Base-by-base conservation (phyloP, 2,888 invertebrate genomes). In the Apamea epomidion region DNA sequence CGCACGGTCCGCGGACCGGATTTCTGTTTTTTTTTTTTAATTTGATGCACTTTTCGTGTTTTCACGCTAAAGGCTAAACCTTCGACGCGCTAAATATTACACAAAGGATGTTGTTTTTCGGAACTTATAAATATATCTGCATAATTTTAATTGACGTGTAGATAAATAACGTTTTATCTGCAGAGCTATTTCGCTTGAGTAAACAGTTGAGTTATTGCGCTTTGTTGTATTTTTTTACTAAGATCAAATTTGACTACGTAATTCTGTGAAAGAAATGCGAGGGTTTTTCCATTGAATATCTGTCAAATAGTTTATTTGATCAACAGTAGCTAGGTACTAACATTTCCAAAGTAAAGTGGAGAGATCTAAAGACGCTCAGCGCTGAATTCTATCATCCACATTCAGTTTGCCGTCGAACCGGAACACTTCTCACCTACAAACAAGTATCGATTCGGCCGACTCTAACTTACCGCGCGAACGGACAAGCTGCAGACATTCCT, bases 1-100 rank as follows among this genome's bases (percentile, higher is more conserved):
- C 81, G 77, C 70, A 74, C 81, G 74, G 64, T 42, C 68, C 37
- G 51, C 72, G 29, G 69, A 68, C 70, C 72, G 67, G 51, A 75
- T 76, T 79, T 76, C 25, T 74, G 48, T 71, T 54, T 12, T 72
- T 81, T 73, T 78, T 87, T 82, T 85, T 68, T 45, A 71, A 16
- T 81, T 83, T 80, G 65, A 87, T 89, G 89, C 87, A 85, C 81
- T 89, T 88, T 87, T 88, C 83, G 64, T 89, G 81, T 88, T 88
- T 85, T 87, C 81, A 81, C 68, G 74, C 79, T 71, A 83, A 81
- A 80, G 69, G 78, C 76, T 73, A 80, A 78, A 80, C 73, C 78
- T 80, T 82, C 48, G 16, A 58, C 14, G 51, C 68, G 69, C 77
- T 67, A 78, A 84, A 81, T 79, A 77, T 81, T 78, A 80, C 67